Evolutionary conservation across 2,113 vertebrate genomes (phyloP), one percentile per base, ranked within the genome.

Genomic region (Calidris pugnax): DNA sequence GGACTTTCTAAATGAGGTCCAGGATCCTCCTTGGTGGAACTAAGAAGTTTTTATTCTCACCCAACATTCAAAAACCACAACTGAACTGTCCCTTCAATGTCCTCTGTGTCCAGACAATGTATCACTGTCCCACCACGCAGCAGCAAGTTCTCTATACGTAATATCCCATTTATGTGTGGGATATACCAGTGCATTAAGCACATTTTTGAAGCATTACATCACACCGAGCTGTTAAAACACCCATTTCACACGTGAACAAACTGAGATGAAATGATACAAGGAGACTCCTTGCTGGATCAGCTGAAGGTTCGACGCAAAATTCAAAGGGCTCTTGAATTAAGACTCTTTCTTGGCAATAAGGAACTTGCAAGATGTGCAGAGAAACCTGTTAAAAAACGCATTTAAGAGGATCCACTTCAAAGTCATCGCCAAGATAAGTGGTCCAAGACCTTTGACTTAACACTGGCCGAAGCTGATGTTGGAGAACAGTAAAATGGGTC

Each of bases 231-330:
- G 39, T 62, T 87, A 85, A 51, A 94, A 85, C 39, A 85, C 22
- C n/a, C 79, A 74, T 77, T 94, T 93, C 79, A 62, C 74, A 93
- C 50, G 39, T 87, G 87, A 92, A 75, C 66, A 93, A 95, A 87
- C 59, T 12, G 26, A 90, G 75, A 85, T 63, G 28, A 69, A 95
- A 83, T 10, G 81, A 83, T 68, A 85, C 14, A 48, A 80, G 71
- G 53, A 26, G 41, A 16, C 26, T 50, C 28, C 28, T 27, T 57
- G 76, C 59, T 73, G 37, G 71, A 90, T 50, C 75, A 88, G 72
- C 63, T 48, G 47, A 64, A 90, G 43, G 47, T 48, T 74, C 10
- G 4, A 69, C 56, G 33, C 57, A 80, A 80, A 50, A 90, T 72
- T 85, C 41, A 37, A 83, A 66, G 24, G 56, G 35, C 10, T 88